Conservation (phyloP, 1,140 invertebrate species). For the Macrosteles quadrilineatus region DNA sequence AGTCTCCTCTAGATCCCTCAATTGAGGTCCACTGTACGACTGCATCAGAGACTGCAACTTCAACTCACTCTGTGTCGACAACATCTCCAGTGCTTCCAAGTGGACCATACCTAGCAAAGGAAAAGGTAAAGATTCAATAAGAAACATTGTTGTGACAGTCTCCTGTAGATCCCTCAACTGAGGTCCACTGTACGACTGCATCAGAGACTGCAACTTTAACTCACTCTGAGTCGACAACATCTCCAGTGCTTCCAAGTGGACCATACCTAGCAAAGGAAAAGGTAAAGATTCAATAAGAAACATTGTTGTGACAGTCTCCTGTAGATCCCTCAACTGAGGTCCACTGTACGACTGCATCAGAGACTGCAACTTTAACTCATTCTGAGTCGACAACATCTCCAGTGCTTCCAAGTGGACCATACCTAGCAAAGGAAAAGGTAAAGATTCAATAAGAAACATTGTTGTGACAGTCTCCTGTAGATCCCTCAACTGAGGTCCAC, state of each 20-base stretch:
- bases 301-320: no score
- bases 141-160: no score
- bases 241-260: conserved; percentile 87
- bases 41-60: conserved; percentile 67
- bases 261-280: no score
- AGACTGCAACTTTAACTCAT: conserved; percentile 70
- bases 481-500: background rate
- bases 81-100: conserved; percentile 87
- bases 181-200: conserved; percentile 51
- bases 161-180: background rate
- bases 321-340: background rate
- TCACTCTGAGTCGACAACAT: conserved; percentile 85
- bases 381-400: conserved; percentile 87
- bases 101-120: conserved; percentile 84
- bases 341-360: conserved; percentile 54
- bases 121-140: no score
- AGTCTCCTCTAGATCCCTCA: no score
- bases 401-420: conserved; percentile 86
- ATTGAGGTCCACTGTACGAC: conserved; percentile 42
- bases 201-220: conserved; percentile 67
- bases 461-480: no score
- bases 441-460: no score
- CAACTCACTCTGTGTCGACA: conserved; percentile 79
- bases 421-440: no score
- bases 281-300: no score